These are phyloP conservation scores for Megalonaias nervosa DNA, from an alignment of 1,140 invertebrate species.

Conservation along the genomic window DNA sequence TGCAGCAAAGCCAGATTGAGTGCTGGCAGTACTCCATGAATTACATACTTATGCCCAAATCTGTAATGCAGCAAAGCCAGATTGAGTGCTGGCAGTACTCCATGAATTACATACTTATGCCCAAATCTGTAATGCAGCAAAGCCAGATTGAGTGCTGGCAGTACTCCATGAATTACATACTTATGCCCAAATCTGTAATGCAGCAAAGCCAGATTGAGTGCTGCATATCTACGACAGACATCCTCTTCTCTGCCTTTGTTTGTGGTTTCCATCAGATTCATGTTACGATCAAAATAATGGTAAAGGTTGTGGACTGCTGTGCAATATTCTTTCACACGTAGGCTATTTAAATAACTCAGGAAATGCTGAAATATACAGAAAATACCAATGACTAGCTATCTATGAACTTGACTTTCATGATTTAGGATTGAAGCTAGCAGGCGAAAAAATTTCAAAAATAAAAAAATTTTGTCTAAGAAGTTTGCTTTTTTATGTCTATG, in stretches of 20 bases:
- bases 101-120: too few species aligned
- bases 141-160: too few species aligned
- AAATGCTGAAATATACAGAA: conserved; percentile 81
- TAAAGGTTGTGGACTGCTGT: conserved; percentile 87
- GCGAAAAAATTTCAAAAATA: too few species aligned
- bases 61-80: too few species aligned
- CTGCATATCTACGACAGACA: conserved; percentile 86
- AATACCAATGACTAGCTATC: not conserved
- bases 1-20: too few species aligned
- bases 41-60: too few species aligned
- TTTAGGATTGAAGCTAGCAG: too few species aligned
- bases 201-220: conserved; percentile 89
- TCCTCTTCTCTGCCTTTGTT: conserved; percentile 76
- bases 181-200: conserved; percentile 90
- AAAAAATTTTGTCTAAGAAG: too few species aligned
- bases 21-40: too few species aligned
- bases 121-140: too few species aligned
- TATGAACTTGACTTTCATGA: too few species aligned
- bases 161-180: conserved; percentile 72
- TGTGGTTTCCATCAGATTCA: conserved; percentile 69
- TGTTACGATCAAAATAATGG: conserved; percentile 85
- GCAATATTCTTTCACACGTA: conserved; percentile 89
- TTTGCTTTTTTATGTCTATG: too few species aligned
- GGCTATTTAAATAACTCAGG: conserved; percentile 90
- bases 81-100: not conserved